Conservation (phyloP, 2,888 invertebrate species). For the Torymus aiolomorphi region DNA sequence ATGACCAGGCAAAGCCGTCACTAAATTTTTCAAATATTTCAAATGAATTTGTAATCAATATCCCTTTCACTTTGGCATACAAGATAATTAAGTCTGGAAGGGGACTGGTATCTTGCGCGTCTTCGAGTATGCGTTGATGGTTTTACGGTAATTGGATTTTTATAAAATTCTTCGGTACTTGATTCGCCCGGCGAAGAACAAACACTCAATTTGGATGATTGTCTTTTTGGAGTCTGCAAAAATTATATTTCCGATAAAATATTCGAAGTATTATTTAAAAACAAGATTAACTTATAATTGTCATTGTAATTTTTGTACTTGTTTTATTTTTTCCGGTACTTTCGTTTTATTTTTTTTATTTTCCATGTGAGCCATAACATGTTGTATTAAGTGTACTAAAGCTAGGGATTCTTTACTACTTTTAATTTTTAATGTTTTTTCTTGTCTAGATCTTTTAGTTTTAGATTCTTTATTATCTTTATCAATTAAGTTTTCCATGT, state of each 20-base stretch:
- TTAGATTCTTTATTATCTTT: constrained; percentile 28
- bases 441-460: background rate
- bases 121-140: constrained; percentile 32
- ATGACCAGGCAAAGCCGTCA: no score
- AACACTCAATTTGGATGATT: constrained; percentile 51
- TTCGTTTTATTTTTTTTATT: constrained; percentile 27
- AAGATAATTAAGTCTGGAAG: constrained; percentile 43
- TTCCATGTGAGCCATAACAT: background rate
- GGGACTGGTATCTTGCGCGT: constrained; percentile 22
- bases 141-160: constrained; percentile 7
- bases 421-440: constrained; percentile 5
- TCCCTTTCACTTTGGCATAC: constrained; percentile 51
- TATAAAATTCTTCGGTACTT: constrained; percentile 37
- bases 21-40: background rate
- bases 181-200: constrained; percentile 37
- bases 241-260: background rate
- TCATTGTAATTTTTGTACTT: constrained; percentile 13
- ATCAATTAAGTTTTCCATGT: constrained; percentile 34
- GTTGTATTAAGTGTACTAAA: constrained; percentile 15
- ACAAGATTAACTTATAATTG: background rate
- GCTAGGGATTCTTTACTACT: constrained; percentile 8
- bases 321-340: constrained; percentile 3
- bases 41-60: constrained; percentile 21
- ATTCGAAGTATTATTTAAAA: constrained; percentile 7
- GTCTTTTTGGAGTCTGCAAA: constrained; percentile 33